These are phyloP conservation scores for Aurelia aurita complex sp. Pacific DNA, from an alignment of 30 jellyfish, hydroid and myxozoan species.

Conservation along the genomic window DNA sequence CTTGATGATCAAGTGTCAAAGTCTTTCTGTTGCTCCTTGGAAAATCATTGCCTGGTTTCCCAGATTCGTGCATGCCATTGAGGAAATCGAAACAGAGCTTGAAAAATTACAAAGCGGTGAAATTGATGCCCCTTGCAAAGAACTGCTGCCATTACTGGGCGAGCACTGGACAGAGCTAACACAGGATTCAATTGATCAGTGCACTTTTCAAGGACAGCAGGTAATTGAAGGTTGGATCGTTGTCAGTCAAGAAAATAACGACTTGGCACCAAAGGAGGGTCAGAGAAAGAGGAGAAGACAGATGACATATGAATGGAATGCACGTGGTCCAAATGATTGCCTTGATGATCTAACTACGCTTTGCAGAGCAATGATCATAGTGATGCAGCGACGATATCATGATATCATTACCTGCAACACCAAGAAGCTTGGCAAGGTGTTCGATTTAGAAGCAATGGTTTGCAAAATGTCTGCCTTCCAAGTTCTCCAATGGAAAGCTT, in stretches of 20 bases:
- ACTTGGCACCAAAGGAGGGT: background rate
- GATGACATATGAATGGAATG: slow-evolving; percentile 5
- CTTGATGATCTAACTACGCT: background rate
- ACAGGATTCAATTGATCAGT: background rate
- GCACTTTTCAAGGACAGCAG: background rate
- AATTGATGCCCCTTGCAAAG: background rate
- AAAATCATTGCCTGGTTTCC: slow-evolving; percentile 40
- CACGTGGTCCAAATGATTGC: slow-evolving; percentile 31
- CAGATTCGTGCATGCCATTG: background rate
- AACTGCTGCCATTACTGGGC: background rate
- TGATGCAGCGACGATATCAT: background rate
- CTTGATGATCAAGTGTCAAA: slow-evolving; percentile 35
- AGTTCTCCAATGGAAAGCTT: background rate
- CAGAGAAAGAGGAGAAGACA: background rate
- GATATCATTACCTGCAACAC: background rate
- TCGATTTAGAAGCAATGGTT: slow-evolving; percentile 25
- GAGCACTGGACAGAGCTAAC: slow-evolving; percentile 5
- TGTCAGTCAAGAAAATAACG: background rate
- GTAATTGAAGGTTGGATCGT: slow-evolving; percentile 4
- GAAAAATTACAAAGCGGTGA: background rate
- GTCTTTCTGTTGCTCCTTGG: slow-evolving; percentile 21
- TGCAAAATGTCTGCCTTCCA: background rate
- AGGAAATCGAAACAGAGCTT: background rate
- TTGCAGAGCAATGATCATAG: background rate
- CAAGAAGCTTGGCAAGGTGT: background rate